These are phyloP conservation scores for Trypoxylus dichotomus DNA, from an alignment of 1,140 invertebrate species.

Conservation along the genomic window DNA sequence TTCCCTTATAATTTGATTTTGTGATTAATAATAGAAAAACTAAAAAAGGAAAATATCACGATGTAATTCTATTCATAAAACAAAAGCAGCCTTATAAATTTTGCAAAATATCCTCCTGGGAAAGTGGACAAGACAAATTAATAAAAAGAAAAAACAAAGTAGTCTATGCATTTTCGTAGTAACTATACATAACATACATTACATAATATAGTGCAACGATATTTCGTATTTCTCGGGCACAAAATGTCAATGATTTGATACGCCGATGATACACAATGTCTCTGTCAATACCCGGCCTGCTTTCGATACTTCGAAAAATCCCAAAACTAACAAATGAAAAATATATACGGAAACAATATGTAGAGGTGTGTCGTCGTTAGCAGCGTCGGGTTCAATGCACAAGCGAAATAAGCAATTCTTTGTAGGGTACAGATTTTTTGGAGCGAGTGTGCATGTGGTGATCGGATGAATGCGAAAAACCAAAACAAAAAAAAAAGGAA, in stretches of 20 bases:
- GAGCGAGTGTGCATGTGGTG: not conserved
- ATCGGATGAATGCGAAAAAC: not conserved
- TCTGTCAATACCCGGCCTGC: not conserved
- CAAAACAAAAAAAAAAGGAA: no score
- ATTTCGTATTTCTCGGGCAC: not conserved
- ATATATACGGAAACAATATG: not conserved
- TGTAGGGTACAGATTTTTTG: conserved; percentile 5
- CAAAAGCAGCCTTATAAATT: not conserved
- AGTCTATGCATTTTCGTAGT: not conserved
- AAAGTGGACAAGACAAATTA: not conserved
- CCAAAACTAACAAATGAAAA: not conserved
- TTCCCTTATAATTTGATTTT: no score
- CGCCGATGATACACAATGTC: conserved; percentile 4
- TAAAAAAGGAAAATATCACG: no score
- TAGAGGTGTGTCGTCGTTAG: not conserved
- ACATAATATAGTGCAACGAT: not conserved
- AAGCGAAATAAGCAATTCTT: conserved; percentile 8
- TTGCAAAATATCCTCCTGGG: not conserved
- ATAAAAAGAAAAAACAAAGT: not conserved
- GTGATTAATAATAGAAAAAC: no score
- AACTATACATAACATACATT: not conserved
- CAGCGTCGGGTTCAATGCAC: not conserved
- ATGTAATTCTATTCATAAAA: no score
- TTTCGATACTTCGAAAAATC: not conserved
- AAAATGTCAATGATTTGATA: not conserved